Evolutionary conservation across 2,888 invertebrate species (phyloP).

Genomic region (Arrhopalites spinosus): DNA sequence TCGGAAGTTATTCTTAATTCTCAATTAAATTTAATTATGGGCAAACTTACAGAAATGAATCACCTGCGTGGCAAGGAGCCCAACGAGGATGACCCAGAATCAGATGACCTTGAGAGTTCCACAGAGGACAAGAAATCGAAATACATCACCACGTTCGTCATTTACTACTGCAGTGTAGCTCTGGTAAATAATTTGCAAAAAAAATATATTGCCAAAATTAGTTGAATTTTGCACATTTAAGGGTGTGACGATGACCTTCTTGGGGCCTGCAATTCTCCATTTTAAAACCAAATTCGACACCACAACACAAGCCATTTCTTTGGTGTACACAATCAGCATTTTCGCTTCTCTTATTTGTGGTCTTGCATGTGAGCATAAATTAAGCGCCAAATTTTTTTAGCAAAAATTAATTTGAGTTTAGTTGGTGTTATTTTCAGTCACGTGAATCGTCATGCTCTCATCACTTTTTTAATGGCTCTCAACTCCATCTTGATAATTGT

Average conservation of each 20-base stretch:
- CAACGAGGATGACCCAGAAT: no score
- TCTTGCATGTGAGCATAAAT: constrained; percentile 22
- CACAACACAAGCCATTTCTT: constrained; percentile 40
- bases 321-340: constrained; percentile 40
- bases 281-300: constrained; percentile 42
- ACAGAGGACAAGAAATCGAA: constrained; percentile 11
- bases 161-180: no score
- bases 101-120: no score
- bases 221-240: no score
- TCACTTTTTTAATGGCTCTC: constrained; percentile 27
- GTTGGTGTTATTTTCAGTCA: constrained; percentile 41
- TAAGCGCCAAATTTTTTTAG: no score
- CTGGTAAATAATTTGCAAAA: no score
- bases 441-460: constrained; percentile 40
- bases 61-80: no score
- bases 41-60: no score
- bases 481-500: constrained; percentile 28
- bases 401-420: neutral
- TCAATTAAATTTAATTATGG: no score
- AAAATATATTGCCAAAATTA: no score
- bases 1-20: no score
- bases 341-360: constrained; percentile 15
- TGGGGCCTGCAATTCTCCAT: constrained; percentile 39
- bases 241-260: constrained; percentile 38
- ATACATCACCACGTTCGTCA: constrained; percentile 10